Base-by-base conservation (phyloP, 2,888 invertebrate species). In the Metopia argyrocephala region DNA sequence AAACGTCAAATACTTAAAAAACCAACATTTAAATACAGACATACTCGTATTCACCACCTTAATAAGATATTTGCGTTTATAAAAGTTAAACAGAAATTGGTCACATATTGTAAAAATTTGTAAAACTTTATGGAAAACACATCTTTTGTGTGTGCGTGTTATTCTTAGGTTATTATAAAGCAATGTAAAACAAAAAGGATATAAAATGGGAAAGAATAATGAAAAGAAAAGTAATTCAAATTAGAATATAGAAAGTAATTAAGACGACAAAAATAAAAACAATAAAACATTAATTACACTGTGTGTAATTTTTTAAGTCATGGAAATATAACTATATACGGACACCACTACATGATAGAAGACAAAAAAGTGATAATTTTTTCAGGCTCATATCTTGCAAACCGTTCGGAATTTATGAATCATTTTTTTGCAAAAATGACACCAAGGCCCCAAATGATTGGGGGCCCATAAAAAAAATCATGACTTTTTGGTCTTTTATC, bases 51-150 rank as follows among this genome's bases (percentile, higher is more conserved):
- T 21, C 25, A 57, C 76, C 65, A 65, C 59, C 64, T 65, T 74
- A 38, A 27, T 21, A 25, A 50, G 68, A 76, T 80, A 62, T 71
- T 71, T 73, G 25, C 23, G 64, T 25, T 46, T 71, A 76, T 76
- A 76, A 68, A 76, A 70, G 54, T 62, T 18, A 71, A 65, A 28
- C 20, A 48, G 68, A 76, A 38, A 80, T 76, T 64, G 64, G 71
- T 31, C 57, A 68, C 50, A 76, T 57, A 64, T 38, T 15, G 38
- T 38, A 38, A 38, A 64, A 76, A 80, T 68, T 80, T 76, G 21
- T 76, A 76, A 76, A 80, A 73, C 76, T 62, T 73, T 66, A 66
- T 56, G 61, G 45, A 75, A 74, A 76, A 68, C 71, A 79, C 73
- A 80, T 80, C 71, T 38, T 38, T 80, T 76, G 68, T 68, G 20